Conservation (phyloP, 2,888 invertebrate genomes). For the Phanerotoma sp. region DNA sequence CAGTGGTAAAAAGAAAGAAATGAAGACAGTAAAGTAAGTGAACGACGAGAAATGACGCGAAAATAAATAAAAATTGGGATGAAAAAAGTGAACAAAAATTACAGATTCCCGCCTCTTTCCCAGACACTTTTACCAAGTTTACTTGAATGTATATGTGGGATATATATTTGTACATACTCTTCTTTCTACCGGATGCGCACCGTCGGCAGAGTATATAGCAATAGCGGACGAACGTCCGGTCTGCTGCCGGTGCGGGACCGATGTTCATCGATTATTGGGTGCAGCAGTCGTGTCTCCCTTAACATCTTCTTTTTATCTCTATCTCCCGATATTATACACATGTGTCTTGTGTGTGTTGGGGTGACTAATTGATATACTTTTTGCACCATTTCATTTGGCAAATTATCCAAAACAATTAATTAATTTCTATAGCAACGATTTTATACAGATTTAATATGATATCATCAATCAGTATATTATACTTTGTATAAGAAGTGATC, state of each 20-base stretch:
- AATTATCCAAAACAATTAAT: neutral
- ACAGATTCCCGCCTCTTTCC: conserved; percentile 41
- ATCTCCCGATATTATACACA: neutral
- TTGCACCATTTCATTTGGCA: neutral
- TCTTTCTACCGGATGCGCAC: conserved; percentile 52
- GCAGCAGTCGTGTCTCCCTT: conserved; percentile 22
- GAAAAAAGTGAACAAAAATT: conserved; percentile 15
- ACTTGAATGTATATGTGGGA: conserved; percentile 24
- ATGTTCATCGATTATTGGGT: conserved; percentile 47
- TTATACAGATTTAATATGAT: too few species aligned
- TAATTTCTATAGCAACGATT: too few species aligned
- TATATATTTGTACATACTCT: conserved; percentile 30
- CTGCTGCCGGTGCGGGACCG: conserved; percentile 41
- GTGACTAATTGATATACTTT: neutral
- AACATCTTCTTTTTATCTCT: neutral
- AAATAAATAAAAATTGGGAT: conserved; percentile 5
- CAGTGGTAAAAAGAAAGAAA: conserved; percentile 3
- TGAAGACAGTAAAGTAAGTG: conserved; percentile 25
- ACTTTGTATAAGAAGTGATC: too few species aligned
- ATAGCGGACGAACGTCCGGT: conserved; percentile 54
- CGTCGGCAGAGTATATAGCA: conserved; percentile 42
- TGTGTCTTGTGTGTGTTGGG: too few species aligned
- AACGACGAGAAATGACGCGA: conserved; percentile 2
- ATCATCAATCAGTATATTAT: too few species aligned
- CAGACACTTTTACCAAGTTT: conserved; percentile 39